phyloP scores from a whole-genome alignment of 2,888 invertebrate genomes.

The Torymus aiolomorphi region DNA sequence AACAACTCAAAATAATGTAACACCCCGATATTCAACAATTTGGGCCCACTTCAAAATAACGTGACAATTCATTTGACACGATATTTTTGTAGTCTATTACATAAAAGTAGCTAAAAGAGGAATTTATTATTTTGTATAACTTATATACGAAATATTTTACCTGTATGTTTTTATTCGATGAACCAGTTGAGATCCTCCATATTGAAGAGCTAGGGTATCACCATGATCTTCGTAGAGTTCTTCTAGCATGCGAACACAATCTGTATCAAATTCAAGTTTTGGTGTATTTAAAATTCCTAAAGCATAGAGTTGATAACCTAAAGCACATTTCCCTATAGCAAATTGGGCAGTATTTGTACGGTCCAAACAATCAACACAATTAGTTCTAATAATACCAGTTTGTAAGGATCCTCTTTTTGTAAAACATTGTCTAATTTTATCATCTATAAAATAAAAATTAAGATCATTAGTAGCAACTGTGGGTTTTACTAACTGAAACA shows the following conservation, averaged over 20 bases:
- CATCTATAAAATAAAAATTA: conserved; percentile 54
- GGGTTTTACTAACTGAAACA: conserved; percentile 15
- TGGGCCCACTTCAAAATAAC: too few relatives aligned
- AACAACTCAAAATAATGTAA: too few relatives aligned
- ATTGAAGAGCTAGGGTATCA: conserved; percentile 96
- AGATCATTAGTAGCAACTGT: conserved; percentile 9
- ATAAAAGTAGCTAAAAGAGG: too few relatives aligned
- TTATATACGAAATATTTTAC: conserved; percentile 54
- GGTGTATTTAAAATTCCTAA: conserved; percentile 91
- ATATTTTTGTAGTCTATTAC: too few relatives aligned
- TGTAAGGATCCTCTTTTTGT: conserved; percentile 77
- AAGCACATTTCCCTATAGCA: conserved; percentile 93
- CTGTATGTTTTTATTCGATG: conserved; percentile 88
- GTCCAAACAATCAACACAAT: conserved; percentile 99
- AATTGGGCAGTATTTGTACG: conserved; percentile 99
- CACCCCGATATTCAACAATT: too few relatives aligned
- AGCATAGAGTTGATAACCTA: conserved; percentile 90
- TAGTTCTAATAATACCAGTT: conserved; percentile 92
- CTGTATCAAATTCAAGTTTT: conserved; percentile 93
- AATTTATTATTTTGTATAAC: too few relatives aligned
- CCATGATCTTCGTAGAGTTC: conserved; percentile 98
- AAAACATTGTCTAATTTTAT: conserved; percentile 70
- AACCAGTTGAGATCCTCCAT: conserved; percentile 98
- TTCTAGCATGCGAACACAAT: conserved; percentile 95
- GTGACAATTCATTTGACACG: too few relatives aligned